Percentiles rank a stretch among this genome's conserved stretches.
Evolutionary conservation across 35 echinoderm and acorn worm genomes (phyloP).

Genomic region (Apostichopus californicus): DNA sequence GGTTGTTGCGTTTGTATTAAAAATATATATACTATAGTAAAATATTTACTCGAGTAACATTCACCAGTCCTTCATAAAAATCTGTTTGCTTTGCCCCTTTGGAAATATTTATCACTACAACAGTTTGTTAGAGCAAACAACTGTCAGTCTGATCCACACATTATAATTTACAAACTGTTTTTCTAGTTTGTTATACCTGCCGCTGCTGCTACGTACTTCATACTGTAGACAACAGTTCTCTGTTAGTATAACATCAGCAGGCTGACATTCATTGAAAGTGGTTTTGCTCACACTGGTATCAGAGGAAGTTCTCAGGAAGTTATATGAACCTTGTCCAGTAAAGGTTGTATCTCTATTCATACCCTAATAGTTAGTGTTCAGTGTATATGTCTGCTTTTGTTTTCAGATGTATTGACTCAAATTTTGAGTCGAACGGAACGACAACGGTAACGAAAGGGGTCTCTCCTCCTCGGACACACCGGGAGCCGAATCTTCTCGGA

Average conservation of each 20-base stretch:
- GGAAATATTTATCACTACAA: too few species aligned
- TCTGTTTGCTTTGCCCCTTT: too few species aligned
- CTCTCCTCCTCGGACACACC: not conserved
- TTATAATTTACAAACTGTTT: too few species aligned
- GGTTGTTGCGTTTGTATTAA: too few species aligned
- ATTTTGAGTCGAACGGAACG: not conserved
- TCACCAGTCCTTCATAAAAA: too few species aligned
- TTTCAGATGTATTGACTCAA: slow-evolving; percentile 37
- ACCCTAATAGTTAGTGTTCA: not conserved
- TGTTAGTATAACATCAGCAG: not conserved
- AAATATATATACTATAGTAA: too few species aligned
- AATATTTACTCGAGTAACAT: too few species aligned
- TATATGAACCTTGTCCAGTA: not conserved
- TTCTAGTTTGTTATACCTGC: too few species aligned
- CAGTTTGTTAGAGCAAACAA: too few species aligned
- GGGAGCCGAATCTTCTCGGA: not conserved
- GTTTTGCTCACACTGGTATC: too few species aligned
- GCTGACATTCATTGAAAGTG: not conserved
- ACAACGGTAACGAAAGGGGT: not conserved
- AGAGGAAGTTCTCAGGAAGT: too few species aligned
- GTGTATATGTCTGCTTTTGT: not conserved
- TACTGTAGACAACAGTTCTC: not conserved
- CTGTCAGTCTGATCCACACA: too few species aligned
- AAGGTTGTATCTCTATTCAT: not conserved
- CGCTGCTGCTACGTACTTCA: not conserved